Percentiles rank a stretch among this genome's conserved stretches.
phyloP scores from a whole-genome alignment of 2,888 invertebrate species.

The Galerucella nymphaeae region DNA sequence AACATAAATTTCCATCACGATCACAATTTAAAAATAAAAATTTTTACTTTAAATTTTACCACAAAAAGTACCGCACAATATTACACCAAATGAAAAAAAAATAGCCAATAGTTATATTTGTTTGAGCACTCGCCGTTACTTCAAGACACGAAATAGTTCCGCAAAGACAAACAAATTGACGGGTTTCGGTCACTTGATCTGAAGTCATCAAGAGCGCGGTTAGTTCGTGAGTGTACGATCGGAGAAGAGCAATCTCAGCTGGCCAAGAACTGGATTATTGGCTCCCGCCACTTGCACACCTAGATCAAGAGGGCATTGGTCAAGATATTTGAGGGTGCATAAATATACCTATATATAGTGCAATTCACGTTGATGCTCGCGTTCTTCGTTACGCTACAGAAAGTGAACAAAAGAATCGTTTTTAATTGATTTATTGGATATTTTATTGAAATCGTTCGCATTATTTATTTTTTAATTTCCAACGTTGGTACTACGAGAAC shows the following conservation, averaged over 20 bases:
- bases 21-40: not conserved
- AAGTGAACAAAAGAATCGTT: not conserved
- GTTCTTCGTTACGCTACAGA: not conserved
- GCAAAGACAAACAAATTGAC: slow-evolving; percentile 36
- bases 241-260: slow-evolving; percentile 45
- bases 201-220: slow-evolving; percentile 56
- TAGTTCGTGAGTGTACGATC: slow-evolving; percentile 55
- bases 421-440: not conserved
- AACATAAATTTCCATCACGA: not conserved
- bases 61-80: not conserved
- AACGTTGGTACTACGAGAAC: no score
- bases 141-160: slow-evolving; percentile 1
- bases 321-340: slow-evolving; percentile 41
- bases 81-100: not conserved
- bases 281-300: slow-evolving; percentile 43
- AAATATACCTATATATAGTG: not conserved
- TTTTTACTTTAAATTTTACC: not conserved
- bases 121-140: not conserved
- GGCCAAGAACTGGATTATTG: slow-evolving; percentile 47
- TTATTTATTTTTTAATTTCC: not conserved
- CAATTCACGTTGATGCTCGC: not conserved
- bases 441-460: not conserved
- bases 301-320: slow-evolving; percentile 39
- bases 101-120: not conserved
- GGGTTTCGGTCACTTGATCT: slow-evolving; percentile 39